Percentiles rank a stretch among this genome's conserved stretches.
Conservation (phyloP, 2,797 vertebrate genomes). For the Channallabes apus region DNA sequence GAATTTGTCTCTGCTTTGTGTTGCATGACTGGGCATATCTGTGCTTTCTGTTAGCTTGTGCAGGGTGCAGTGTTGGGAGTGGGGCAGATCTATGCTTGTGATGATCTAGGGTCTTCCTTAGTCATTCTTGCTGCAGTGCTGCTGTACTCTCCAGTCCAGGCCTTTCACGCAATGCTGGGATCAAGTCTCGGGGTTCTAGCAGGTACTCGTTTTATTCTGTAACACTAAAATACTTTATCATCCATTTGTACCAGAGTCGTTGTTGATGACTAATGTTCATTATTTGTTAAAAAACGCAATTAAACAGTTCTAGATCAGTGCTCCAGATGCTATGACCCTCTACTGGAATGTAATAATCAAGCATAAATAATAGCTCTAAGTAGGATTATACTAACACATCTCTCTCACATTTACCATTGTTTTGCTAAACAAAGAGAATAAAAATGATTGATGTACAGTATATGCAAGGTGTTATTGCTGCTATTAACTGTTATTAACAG, state of each 20-base stretch:
- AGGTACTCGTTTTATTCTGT: conserved; percentile 55
- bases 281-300: background rate
- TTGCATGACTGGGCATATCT: background rate
- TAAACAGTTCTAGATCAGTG: background rate
- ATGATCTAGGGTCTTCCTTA: conserved; percentile 65
- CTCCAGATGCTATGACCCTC: background rate
- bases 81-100: conserved; percentile 77
- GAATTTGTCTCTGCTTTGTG: background rate
- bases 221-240: background rate
- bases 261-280: background rate
- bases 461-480: conserved; percentile 1
- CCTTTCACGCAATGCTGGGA: conserved; percentile 69
- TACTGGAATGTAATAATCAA: background rate
- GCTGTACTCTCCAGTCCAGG: conserved; percentile 73
- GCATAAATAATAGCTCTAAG: background rate
- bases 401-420: background rate
- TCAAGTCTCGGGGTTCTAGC: conserved; percentile 68
- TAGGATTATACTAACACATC: background rate
- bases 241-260: background rate
- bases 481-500: too few relatives aligned
- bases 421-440: background rate
- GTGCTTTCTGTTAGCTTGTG: conserved; percentile 63
- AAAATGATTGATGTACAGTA: background rate
- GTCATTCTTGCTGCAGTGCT: conserved; percentile 70
- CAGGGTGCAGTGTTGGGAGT: conserved; percentile 70